Conservation (phyloP, 2,797 vertebrate species). For the Yasuhikotakia modesta region DNA sequence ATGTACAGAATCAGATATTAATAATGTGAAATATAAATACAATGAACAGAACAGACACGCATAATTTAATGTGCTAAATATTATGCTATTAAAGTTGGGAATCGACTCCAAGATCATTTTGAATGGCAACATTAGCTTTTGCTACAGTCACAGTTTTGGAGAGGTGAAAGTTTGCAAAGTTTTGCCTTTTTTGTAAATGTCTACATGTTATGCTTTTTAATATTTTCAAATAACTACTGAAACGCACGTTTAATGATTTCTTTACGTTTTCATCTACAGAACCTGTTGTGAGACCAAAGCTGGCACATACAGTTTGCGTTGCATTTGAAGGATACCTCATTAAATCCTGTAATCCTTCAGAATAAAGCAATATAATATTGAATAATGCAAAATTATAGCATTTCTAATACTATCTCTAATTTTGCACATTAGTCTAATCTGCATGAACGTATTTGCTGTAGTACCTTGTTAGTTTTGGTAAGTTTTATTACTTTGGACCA, state of each 20-base stretch:
- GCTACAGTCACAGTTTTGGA: neutral
- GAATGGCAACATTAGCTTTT: neutral
- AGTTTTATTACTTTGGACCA: too few species aligned
- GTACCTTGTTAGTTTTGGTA: neutral
- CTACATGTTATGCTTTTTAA: too few species aligned
- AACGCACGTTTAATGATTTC: too few species aligned
- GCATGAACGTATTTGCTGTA: too few species aligned
- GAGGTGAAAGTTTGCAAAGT: too few species aligned
- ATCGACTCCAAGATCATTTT: neutral
- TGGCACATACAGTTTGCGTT: neutral
- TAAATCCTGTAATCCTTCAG: neutral
- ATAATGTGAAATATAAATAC: too few species aligned
- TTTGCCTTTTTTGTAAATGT: too few species aligned
- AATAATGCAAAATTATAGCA: neutral
- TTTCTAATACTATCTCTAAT: neutral
- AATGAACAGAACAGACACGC: too few species aligned
- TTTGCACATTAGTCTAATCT: neutral
- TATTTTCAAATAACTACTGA: too few species aligned
- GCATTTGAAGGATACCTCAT: neutral
- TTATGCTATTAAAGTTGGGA: too few species aligned
- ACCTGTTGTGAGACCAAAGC: slow-evolving; percentile 3
- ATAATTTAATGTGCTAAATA: too few species aligned
- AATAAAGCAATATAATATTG: neutral
- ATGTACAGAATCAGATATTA: neutral
- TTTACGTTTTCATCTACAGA: too few species aligned